Evolutionary conservation across 53 echinoderm and acorn worm species (phyloP).

Genomic region (Hippasteria phrygiana): DNA sequence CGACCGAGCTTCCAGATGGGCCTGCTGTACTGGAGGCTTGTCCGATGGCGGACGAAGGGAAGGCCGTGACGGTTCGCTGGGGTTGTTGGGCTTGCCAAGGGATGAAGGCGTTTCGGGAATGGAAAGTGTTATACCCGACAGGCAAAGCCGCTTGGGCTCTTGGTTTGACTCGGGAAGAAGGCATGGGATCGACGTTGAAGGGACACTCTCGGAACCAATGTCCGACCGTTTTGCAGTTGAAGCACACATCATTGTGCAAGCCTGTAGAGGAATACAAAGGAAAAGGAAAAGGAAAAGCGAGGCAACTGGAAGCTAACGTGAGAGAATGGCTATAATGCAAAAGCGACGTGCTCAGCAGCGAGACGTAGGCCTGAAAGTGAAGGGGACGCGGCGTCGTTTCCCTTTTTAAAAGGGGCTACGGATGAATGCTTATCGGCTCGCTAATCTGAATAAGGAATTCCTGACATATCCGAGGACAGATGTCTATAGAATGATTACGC

Average conservation of each 20-base stretch:
- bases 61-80: neutral
- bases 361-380: too few relatives aligned
- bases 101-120: neutral
- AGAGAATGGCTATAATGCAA: too few relatives aligned
- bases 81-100: neutral
- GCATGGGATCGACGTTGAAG: neutral
- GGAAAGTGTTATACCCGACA: neutral
- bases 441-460: too few relatives aligned
- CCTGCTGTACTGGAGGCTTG: neutral
- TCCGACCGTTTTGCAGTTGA: conserved; percentile 10
- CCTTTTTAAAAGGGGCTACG: too few relatives aligned
- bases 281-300: neutral
- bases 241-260: neutral
- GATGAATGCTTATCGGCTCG: too few relatives aligned
- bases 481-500: too few relatives aligned
- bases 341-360: too few relatives aligned
- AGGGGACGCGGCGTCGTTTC: too few relatives aligned
- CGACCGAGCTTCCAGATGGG: neutral
- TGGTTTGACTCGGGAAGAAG: neutral
- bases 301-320: too few relatives aligned
- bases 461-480: too few relatives aligned
- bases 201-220: conserved; percentile 10
- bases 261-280: neutral
- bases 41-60: neutral
- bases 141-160: neutral